Base-by-base conservation (phyloP, 2,113 vertebrate species). In the Copsychus sechellarum region DNA sequence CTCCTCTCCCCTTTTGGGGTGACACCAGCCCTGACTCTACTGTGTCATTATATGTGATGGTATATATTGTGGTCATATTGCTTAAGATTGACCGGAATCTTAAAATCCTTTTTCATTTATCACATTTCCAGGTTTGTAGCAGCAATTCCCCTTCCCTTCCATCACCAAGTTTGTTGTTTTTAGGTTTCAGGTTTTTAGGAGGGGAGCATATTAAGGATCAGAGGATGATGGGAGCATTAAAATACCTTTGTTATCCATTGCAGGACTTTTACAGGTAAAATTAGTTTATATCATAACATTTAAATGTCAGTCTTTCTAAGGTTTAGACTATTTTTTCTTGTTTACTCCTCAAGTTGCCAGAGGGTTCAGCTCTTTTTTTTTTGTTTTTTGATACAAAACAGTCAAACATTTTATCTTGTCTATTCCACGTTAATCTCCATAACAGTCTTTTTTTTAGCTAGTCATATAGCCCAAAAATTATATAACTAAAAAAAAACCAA, bases 241-340 rank as follows among this genome's bases (percentile, higher is more conserved):
- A 86, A 47, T 54, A 40, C 22, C 64, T 84, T 70, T 50, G 4
- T 47, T 86, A 60, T 6, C 29, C 9, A 13, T 11, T 81, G 42
- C 7, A 69, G 36, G 31, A 76, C 48, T 74, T 93, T 89, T 89
- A 60, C 38, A 89, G 26, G 65, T 87, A 67, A 93, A 67, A 74
- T 43, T 13, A 61, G 8, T 43, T 91, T 60, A 79, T 81, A 71
- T 34, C 12, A 36, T 24, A 58, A 78, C 13, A 9, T 51, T 78
- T 33, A 61, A 54, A 76, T 67, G 51, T 91, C 43, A 47, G 6
- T 45, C 36, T 65, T 33, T 77, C 33, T 73, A 38, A 22, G 42
- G 48, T 81, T 74, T 92, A 87, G 34, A 67, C 34, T 54, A 18
- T 69, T 29, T 5, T 34, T 86, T 57, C 26, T 86, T 47, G 23